Evolutionary conservation across 2,888 invertebrate species (phyloP).

Genomic region (Erebia aethiops): DNA sequence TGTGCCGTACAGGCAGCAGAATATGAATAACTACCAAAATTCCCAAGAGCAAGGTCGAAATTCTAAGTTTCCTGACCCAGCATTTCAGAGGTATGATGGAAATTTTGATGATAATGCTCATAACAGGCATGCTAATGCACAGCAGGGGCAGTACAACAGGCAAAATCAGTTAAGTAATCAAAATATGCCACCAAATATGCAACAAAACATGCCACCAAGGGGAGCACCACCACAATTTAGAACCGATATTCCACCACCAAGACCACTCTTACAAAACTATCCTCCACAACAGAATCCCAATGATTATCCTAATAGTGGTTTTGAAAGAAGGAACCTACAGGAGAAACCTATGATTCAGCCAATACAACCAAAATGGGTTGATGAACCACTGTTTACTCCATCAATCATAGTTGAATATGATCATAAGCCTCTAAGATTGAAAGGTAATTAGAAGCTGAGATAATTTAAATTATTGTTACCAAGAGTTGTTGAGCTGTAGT

Average conservation of each 20-base stretch:
- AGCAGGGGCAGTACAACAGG: conserved; percentile 53
- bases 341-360: conserved; percentile 40
- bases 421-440: conserved; percentile 83
- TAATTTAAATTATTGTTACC: neutral
- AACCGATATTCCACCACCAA: conserved; percentile 46
- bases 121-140: conserved; percentile 36
- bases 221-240: conserved; percentile 39
- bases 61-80: conserved; percentile 42
- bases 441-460: conserved; percentile 68
- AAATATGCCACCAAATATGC: conserved; percentile 35
- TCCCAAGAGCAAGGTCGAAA: conserved; percentile 25
- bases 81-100: conserved; percentile 44
- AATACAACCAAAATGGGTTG: conserved; percentile 59
- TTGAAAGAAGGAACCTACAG: conserved; percentile 39
- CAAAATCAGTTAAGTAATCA: conserved; percentile 49
- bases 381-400: conserved; percentile 79
- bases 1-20: conserved; percentile 26
- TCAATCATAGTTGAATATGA: conserved; percentile 88
- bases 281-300: conserved; percentile 44
- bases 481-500: no score
- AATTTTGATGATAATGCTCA: conserved; percentile 46
- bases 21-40: conserved; percentile 24
- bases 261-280: conserved; percentile 48
- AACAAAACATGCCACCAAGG: conserved; percentile 38
- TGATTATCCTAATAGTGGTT: conserved; percentile 45